phyloP scores from a whole-genome alignment of 2,113 vertebrate genomes.

The Nanorana parkeri region DNA sequence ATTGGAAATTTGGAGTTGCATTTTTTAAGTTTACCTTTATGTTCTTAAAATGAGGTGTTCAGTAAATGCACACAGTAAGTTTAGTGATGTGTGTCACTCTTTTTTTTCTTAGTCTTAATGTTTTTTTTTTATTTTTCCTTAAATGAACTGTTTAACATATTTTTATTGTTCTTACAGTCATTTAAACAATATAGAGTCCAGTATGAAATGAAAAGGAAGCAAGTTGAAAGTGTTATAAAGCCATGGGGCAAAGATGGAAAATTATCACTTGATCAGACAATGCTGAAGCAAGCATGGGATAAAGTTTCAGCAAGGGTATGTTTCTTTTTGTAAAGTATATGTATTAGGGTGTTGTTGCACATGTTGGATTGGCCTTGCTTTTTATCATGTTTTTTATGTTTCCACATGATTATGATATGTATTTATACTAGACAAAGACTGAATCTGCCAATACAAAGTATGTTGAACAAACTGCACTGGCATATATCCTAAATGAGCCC shows the following conservation, averaged over 20 bases:
- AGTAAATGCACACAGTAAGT: not conserved
- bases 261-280: conserved; percentile 91
- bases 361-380: too few species aligned
- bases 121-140: not conserved
- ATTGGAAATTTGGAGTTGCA: too few species aligned
- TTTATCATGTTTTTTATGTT: too few species aligned
- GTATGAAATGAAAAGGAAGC: conserved; percentile 91
- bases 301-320: conserved; percentile 87
- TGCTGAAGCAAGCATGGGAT: conserved; percentile 95
- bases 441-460: too few species aligned
- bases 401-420: too few species aligned
- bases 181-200: conserved; percentile 92
- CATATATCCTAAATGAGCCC: too few species aligned
- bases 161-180: conserved; percentile 71
- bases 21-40: too few species aligned
- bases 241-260: conserved; percentile 88
- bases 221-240: conserved; percentile 83
- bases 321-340: conserved; percentile 22
- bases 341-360: too few species aligned
- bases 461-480: too few species aligned
- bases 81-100: not conserved
- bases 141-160: not conserved
- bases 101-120: not conserved
- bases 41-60: too few species aligned
- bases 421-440: too few species aligned